A percentile compares a stretch with the other conserved stretches of the same genome.
Conservation (phyloP, 2,113 vertebrate genomes). For the Helogale parvula region DNA sequence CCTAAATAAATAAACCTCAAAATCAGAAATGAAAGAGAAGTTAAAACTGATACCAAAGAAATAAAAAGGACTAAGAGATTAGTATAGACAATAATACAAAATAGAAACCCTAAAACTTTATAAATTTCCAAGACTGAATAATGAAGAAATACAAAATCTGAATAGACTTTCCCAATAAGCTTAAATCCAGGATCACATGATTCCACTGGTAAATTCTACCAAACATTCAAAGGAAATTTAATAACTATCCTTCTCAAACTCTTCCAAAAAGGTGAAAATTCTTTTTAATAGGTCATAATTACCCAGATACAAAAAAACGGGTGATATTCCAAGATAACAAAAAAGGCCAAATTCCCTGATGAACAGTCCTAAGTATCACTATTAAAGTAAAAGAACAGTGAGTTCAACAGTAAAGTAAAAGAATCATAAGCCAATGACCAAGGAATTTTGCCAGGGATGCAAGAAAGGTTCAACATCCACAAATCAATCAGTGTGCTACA, state of each 20-base stretch:
- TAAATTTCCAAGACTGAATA: neutral
- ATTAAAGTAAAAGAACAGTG: neutral
- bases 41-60: neutral
- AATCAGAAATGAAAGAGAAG: neutral
- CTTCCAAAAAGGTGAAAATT: neutral
- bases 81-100: neutral
- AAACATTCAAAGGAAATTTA: neutral
- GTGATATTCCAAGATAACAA: neutral
- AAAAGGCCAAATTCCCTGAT: neutral
- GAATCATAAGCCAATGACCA: neutral
- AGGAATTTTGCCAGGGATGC: neutral
- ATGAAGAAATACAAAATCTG: neutral
- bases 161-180: neutral
- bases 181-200: neutral
- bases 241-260: neutral
- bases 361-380: neutral
- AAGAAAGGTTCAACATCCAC: neutral
- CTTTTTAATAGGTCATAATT: neutral
- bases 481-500: neutral
- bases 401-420: neutral
- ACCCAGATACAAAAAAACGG: neutral
- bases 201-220: neutral
- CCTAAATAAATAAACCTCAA: neutral
- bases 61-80: neutral
- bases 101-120: neutral